Evolutionary conservation across 2,113 vertebrate genomes (phyloP).

Genomic region (Salvelinus fontinalis): DNA sequence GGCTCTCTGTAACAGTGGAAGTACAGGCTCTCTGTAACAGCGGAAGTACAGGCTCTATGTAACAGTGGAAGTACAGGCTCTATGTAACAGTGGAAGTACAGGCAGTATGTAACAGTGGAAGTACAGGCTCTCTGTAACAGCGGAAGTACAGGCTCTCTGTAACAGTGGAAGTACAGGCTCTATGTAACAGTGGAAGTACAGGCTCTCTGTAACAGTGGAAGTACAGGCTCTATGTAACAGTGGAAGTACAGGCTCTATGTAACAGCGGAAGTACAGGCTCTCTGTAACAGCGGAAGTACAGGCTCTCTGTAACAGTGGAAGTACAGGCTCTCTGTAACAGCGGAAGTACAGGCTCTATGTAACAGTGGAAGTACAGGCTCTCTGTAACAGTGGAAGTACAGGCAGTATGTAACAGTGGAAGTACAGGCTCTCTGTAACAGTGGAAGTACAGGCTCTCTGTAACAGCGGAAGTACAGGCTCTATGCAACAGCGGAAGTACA

Average conservation of each 20-base stretch:
- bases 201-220: slow-evolving; percentile 14
- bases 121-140: too few relatives aligned
- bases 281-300: slow-evolving; percentile 3
- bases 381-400: slow-evolving; percentile 5
- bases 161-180: slow-evolving; percentile 2
- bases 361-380: slow-evolving; percentile 10
- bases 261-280: slow-evolving; percentile 11
- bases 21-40: slow-evolving; percentile 23
- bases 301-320: slow-evolving; percentile 15
- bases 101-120: too few relatives aligned
- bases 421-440: slow-evolving; percentile 19
- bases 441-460: neutral
- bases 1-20: slow-evolving; percentile 9
- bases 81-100: slow-evolving; percentile 4
- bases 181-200: slow-evolving; percentile 4
- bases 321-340: slow-evolving; percentile 19
- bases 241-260: slow-evolving; percentile 1
- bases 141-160: too few relatives aligned
- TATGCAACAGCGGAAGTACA: slow-evolving; percentile 4
- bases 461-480: slow-evolving; percentile 10
- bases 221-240: slow-evolving; percentile 20
- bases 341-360: slow-evolving; percentile 44
- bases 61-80: slow-evolving; percentile 9
- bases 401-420: slow-evolving; percentile 16
- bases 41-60: neutral